These are phyloP conservation scores for Pteronotus mesoamericanus DNA, from an alignment of 2,797 vertebrate species.

Conservation along the genomic window DNA sequence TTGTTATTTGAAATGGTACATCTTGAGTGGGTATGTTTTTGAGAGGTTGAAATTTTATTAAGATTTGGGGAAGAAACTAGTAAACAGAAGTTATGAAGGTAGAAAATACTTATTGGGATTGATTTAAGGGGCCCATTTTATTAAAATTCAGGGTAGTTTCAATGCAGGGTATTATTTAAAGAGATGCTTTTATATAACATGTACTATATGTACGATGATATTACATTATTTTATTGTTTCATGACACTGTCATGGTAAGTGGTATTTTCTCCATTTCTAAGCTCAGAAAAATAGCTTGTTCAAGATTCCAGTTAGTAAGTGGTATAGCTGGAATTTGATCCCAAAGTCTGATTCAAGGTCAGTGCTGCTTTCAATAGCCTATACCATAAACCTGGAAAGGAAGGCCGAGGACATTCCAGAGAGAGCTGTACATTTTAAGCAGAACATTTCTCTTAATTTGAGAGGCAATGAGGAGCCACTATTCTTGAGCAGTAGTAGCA, in stretches of 20 bases:
- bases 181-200: slow-evolving; percentile 8
- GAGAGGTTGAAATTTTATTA: neutral
- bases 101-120: neutral
- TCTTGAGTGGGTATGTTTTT: slow-evolving; percentile 33
- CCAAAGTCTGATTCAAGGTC: neutral
- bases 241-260: neutral
- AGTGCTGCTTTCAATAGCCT: neutral
- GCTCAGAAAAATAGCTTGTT: neutral
- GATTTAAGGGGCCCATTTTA: neutral
- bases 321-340: neutral
- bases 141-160: neutral
- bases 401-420: neutral
- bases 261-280: neutral
- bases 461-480: neutral
- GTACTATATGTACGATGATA: neutral
- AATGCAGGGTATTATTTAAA: neutral
- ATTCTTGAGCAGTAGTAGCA: neutral
- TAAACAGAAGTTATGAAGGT: neutral
- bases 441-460: neutral
- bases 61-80: neutral
- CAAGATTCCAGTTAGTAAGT: neutral
- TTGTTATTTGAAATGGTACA: neutral
- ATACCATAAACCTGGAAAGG: neutral
- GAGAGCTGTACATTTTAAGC: neutral
- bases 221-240: neutral